Evolutionary conservation across 2,113 vertebrate species (phyloP).

Genomic region (Spea bombifrons): DNA sequence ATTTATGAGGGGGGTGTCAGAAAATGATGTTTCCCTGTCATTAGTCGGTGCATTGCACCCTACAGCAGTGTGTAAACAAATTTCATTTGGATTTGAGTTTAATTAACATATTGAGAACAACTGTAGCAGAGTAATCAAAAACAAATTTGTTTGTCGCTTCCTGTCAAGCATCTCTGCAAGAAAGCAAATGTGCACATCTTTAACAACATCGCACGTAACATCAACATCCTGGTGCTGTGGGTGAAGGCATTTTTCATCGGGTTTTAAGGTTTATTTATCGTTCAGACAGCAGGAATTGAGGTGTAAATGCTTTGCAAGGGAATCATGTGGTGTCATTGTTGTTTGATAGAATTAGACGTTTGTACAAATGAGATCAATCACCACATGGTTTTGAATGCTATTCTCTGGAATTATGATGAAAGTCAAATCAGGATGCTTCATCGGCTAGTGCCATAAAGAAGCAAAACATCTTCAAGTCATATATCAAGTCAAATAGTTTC

Average conservation of each 20-base stretch:
- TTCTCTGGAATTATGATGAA: too few species aligned
- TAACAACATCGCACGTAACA: neutral
- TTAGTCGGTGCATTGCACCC: conserved; percentile 37
- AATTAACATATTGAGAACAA: conserved; percentile 51
- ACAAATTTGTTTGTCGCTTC: conserved; percentile 45
- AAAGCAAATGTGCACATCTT: conserved; percentile 2
- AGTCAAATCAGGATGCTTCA: too few species aligned
- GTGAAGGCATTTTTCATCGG: neutral
- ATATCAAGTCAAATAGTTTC: too few species aligned
- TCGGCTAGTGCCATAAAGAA: too few species aligned
- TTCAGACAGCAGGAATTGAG: neutral
- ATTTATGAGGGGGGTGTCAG: too few species aligned
- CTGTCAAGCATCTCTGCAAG: conserved; percentile 43
- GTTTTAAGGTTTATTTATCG: neutral
- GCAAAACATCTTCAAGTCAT: too few species aligned
- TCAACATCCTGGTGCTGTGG: neutral
- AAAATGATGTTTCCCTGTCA: conserved; percentile 44
- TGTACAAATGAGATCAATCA: too few species aligned
- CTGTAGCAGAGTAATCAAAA: conserved; percentile 47
- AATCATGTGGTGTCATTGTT: too few species aligned
- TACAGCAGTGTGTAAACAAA: conserved; percentile 35
- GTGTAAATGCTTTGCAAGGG: neutral
- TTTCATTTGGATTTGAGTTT: conserved; percentile 49
- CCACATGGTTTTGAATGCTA: too few species aligned
- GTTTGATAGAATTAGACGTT: too few species aligned